Base-by-base conservation (phyloP, 2,113 vertebrate genomes). In the Terrapene triunguis region DNA sequence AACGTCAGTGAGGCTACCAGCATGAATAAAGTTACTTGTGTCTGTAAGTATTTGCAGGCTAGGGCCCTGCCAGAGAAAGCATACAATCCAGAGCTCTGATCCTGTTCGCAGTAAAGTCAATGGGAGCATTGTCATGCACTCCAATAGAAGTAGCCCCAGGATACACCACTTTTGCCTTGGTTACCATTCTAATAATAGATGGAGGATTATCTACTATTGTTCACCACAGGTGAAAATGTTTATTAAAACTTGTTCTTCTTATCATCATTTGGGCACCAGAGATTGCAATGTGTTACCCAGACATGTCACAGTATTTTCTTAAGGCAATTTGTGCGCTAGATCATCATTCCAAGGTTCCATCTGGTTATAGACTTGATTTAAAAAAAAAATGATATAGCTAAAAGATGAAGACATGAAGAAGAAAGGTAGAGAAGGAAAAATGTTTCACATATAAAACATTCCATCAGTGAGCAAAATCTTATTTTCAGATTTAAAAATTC, bases 391-490 rank as follows among this genome's bases (percentile, higher is more conserved):
- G 10, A 82, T 19, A 22, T 35, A 87, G 55, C 62, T 19, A 17
- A 57, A 87, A 21, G 16, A n/a, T 38, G 53, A n/a, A 29, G 88
- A 19, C 29, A 85, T n/a, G 1, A 7, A 0, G 1, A 88, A 78
- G 6, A 65, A 53, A 88, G 89, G 1, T 57, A 0, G 1, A 0
- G 24, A 42, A n/a, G 80, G 29, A n/a, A 32, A 88, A 93, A 90
- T 55, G 4, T 42, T 89, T 25, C 12, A 0, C 0, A 0, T 1
- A 8, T 24, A 48, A 6, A 80, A 55, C 25, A 24, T 51, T 21
- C 4, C 2, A 38, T 72, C 19, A 5, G n/a, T 72, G 35, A 22
- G 2, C 53, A 38, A 7, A 5, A 12, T 65, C 80, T 44, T 50
- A 10, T 47, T 93, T 80, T 44, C 10, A 6, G 19, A 10, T 42